A percentile compares a stretch with the other conserved stretches of the same genome.
Conservation (phyloP, 1,140 invertebrate species). For the Brachionus manjavacas region DNA sequence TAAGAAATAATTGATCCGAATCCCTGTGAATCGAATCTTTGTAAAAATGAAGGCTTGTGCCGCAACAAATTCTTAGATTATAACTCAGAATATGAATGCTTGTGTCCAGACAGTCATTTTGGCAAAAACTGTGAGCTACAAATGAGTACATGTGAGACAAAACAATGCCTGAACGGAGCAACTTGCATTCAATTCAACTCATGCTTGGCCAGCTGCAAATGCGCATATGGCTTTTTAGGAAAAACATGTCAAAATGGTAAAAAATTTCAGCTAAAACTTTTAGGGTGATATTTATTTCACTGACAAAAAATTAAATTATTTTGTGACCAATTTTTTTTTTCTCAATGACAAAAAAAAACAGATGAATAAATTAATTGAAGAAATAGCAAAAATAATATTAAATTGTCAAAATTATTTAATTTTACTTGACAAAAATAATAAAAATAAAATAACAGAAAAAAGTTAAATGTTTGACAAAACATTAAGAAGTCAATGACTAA, state of each 20-base stretch:
- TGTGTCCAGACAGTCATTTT: constrained; percentile 11
- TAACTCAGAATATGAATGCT: constrained; percentile 12
- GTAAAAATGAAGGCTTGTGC: constrained; percentile 72
- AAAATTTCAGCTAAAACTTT: neutral
- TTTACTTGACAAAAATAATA: too few relatives aligned
- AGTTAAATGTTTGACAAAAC: too few relatives aligned
- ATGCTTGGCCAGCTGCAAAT: constrained; percentile 42
- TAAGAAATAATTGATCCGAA: constrained; percentile 8
- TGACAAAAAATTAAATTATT: too few relatives aligned
- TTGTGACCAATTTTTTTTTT: too few relatives aligned
- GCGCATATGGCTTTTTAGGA: constrained; percentile 44
- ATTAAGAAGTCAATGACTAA: too few relatives aligned
- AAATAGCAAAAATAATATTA: too few relatives aligned
- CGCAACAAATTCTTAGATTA: neutral
- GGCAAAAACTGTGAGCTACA: neutral
- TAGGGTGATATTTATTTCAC: too few relatives aligned
- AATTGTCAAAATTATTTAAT: too few relatives aligned
- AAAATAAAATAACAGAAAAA: too few relatives aligned
- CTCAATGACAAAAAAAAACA: too few relatives aligned
- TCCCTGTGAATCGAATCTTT: constrained; percentile 67
- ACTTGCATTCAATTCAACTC: constrained; percentile 8
- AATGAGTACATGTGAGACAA: neutral
- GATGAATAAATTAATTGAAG: too few relatives aligned
- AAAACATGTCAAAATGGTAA: constrained; percentile 25
- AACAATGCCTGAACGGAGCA: constrained; percentile 1